A percentile compares a stretch with the other conserved stretches of the same genome.
Evolutionary conservation across 1,140 invertebrate genomes (phyloP).

Genomic region (Thereuonema tuberculata): DNA sequence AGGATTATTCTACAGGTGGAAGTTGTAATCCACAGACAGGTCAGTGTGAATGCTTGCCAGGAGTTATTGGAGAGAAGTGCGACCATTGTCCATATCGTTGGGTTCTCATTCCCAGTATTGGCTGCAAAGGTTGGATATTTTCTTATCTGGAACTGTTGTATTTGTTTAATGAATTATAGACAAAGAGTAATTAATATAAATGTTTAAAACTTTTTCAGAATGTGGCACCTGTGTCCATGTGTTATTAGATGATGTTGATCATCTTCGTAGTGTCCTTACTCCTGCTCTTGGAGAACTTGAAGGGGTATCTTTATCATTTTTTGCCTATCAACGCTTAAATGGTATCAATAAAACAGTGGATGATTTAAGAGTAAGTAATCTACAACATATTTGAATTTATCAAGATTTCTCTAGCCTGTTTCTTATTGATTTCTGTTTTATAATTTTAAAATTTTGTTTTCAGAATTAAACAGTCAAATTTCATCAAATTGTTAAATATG

Average conservation of each 20-base stretch:
- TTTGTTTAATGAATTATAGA: slow-evolving; percentile 4
- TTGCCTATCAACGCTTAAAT: slow-evolving; percentile 55
- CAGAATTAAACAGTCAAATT: too few species aligned
- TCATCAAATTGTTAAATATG: too few species aligned
- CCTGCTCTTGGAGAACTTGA: slow-evolving; percentile 53
- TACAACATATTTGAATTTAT: too few species aligned
- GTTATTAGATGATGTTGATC: slow-evolving; percentile 67
- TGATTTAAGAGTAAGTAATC: slow-evolving; percentile 34
- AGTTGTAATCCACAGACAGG: slow-evolving; percentile 78
- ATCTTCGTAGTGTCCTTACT: slow-evolving; percentile 42
- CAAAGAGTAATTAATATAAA: too few species aligned
- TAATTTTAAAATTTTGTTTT: too few species aligned
- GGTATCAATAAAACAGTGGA: slow-evolving; percentile 54
- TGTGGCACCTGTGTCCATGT: slow-evolving; percentile 82
- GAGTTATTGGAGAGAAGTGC: slow-evolving; percentile 89
- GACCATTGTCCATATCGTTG: slow-evolving; percentile 81
- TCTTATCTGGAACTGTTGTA: too few species aligned
- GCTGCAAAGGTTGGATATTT: slow-evolving; percentile 32
- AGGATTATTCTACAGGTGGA: slow-evolving; percentile 70
- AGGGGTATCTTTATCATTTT: slow-evolving; percentile 56
- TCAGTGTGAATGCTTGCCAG: slow-evolving; percentile 85
- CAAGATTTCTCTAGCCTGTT: too few species aligned
- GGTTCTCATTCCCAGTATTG: slow-evolving; percentile 47
- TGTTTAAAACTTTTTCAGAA: too few species aligned
- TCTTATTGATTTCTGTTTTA: background rate